These are phyloP conservation scores for Galagoides demidoff DNA, from an alignment of 2,797 vertebrate species.

Conservation along the genomic window DNA sequence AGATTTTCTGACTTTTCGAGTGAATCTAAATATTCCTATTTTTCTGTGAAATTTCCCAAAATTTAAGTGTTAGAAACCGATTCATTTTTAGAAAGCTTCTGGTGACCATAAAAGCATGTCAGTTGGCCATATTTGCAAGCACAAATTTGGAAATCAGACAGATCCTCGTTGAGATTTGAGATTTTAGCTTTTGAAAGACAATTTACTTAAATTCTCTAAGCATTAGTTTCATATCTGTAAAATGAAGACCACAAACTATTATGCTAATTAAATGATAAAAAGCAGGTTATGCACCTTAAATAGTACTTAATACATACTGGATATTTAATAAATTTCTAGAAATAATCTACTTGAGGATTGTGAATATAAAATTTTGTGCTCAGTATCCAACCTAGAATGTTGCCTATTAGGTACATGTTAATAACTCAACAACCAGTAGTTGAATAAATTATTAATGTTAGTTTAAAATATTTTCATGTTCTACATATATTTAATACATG, in stretches of 20 bases:
- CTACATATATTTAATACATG: not conserved
- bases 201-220: not conserved
- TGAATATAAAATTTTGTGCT: not conserved
- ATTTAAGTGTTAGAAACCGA: not conserved
- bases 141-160: not conserved
- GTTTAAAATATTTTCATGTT: not conserved
- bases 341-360: not conserved
- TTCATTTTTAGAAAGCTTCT: slow-evolving; percentile 34
- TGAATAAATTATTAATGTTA: slow-evolving; percentile 19
- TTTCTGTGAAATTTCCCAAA: not conserved
- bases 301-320: not conserved
- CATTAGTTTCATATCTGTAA: not conserved
- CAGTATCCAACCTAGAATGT: not conserved
- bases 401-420: not conserved
- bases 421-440: not conserved
- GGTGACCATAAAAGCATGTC: not conserved
- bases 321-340: not conserved
- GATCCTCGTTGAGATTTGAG: not conserved
- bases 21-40: slow-evolving; percentile 17
- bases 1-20: not conserved
- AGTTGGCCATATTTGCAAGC: not conserved
- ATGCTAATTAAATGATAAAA: slow-evolving; percentile 41
- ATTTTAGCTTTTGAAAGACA: not conserved
- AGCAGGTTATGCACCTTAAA: not conserved
- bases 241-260: not conserved